Base-by-base conservation (phyloP, 2,888 invertebrate species). In the Torymus aiolomorphi region DNA sequence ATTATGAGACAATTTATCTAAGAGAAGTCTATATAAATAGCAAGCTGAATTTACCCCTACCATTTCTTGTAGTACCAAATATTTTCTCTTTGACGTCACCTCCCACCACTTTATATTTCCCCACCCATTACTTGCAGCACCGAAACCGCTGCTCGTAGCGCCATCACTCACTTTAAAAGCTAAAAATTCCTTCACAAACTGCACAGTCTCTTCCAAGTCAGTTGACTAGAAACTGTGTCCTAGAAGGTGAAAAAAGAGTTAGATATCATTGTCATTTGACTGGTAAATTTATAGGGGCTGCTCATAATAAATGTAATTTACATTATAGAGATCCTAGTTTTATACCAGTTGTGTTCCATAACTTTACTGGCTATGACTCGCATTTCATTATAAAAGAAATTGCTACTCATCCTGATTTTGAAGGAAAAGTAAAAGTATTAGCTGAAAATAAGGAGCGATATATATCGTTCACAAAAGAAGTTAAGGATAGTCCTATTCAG, bases 351-450 rank as follows among this genome's bases (percentile, higher is more conserved):
- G 18, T 67, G 1, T 67, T 54, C n/a, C n/a, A n/a, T n/a, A n/a
- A n/a, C n/a, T n/a, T n/a, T n/a, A n/a, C n/a, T n/a, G n/a, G n/a
- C n/a, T 69, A 69, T 69, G 67, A 69, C n/a, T 20, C 56, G 2
- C 67, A 69, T 54, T 56, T 69, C 5, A 56, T 69, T 69, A 20
- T 69, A 24, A 69, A 69, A 24, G 69, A 69, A 11, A 56, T 69
- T 31, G 52, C 69, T 69, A 56, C 69, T 65, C n/a, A n/a, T 51
- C 11, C 51, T 12, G 11, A 18, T 3, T 57, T 57, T 57, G 57
- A 57, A 57, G 57, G 57, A 57, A 57, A 57, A 57, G 16, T 57
- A 62, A 24, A 20, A 24, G 62, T 31, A 62, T 13, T 62, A 62
- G 31, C 42, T 62, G 24, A 57, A 57, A n/a, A 57, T 14, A 57